Conservation (phyloP, 1,140 invertebrate species). For the Odontomachus brunneus region DNA sequence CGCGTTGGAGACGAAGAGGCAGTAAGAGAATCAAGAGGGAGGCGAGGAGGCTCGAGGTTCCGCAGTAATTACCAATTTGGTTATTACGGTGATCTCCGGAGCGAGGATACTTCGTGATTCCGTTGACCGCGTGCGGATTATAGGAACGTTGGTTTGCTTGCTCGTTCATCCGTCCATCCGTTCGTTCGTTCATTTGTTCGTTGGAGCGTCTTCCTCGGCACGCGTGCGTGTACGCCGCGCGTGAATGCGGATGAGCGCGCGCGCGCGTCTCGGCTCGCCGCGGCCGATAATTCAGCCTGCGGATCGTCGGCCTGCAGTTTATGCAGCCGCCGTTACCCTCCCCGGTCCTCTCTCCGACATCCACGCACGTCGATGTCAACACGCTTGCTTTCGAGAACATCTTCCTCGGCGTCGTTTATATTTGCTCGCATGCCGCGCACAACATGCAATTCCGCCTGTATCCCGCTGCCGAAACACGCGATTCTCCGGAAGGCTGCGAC, state of each 20-base stretch:
- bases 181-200: too few species aligned
- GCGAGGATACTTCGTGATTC: slow-evolving; percentile 68
- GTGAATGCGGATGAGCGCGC: not conserved
- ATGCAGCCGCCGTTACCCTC: not conserved
- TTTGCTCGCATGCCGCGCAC: not conserved
- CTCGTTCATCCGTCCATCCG: too few species aligned
- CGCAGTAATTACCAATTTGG: slow-evolving; percentile 76
- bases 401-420: not conserved
- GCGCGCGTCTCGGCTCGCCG: not conserved
- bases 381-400: not conserved
- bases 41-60: slow-evolving; percentile 55
- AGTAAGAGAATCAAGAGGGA: slow-evolving; percentile 26
- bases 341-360: not conserved
- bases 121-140: slow-evolving; percentile 29
- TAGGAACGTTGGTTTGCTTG: not conserved
- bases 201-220: not conserved
- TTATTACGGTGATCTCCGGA: slow-evolving; percentile 73
- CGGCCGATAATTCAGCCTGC: slow-evolving; percentile 41
- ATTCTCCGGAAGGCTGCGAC: too few species aligned
- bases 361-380: slow-evolving; percentile 30
- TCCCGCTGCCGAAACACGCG: not conserved
- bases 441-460: not conserved
- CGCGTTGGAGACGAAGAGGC: too few species aligned
- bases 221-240: slow-evolving; percentile 6
- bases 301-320: slow-evolving; percentile 11